Conservation (phyloP, 2,797 vertebrate species). For the Fistularia commersonii region DNA sequence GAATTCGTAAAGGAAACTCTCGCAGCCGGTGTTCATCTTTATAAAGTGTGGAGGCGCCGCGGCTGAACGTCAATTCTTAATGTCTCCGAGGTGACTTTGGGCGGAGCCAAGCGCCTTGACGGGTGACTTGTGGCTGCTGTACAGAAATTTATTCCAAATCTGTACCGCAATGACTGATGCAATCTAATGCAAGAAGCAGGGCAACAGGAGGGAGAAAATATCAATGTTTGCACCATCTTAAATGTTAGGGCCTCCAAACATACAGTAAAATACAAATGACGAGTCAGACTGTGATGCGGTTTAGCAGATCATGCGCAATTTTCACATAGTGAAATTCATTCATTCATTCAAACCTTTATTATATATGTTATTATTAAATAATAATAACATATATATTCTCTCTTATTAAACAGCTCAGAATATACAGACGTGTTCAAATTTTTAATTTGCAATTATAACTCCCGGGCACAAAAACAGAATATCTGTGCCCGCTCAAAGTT, state of each 20-base stretch:
- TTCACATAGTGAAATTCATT: too few relatives aligned
- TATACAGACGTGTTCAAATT: too few relatives aligned
- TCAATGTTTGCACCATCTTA: conserved; percentile 6
- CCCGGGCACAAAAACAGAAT: too few relatives aligned
- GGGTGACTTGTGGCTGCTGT: conserved; percentile 43
- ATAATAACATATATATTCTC: too few relatives aligned
- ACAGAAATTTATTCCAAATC: conserved; percentile 38
- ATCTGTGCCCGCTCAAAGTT: too few relatives aligned
- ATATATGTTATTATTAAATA: too few relatives aligned
- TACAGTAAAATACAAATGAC: too few relatives aligned
- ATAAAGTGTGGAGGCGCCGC: conserved; percentile 6
- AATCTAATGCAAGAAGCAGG: conserved; percentile 49
- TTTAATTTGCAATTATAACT: too few relatives aligned
- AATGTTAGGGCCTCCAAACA: conserved; percentile 7
- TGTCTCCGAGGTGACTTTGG: conserved; percentile 57
- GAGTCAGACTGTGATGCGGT: too few relatives aligned
- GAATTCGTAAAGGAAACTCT: conserved; percentile 11
- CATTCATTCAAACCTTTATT: too few relatives aligned
- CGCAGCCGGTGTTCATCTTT: background rate
- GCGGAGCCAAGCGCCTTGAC: conserved; percentile 27
- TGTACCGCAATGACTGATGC: conserved; percentile 54
- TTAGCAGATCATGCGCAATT: too few relatives aligned
- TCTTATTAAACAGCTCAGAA: too few relatives aligned
- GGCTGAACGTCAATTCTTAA: conserved; percentile 20
- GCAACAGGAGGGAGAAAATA: conserved; percentile 33